A percentile compares a stretch with the other conserved stretches of the same genome.
Evolutionary conservation across 2,113 vertebrate species (phyloP).

Genomic region (Andinoacara biseriatus): DNA sequence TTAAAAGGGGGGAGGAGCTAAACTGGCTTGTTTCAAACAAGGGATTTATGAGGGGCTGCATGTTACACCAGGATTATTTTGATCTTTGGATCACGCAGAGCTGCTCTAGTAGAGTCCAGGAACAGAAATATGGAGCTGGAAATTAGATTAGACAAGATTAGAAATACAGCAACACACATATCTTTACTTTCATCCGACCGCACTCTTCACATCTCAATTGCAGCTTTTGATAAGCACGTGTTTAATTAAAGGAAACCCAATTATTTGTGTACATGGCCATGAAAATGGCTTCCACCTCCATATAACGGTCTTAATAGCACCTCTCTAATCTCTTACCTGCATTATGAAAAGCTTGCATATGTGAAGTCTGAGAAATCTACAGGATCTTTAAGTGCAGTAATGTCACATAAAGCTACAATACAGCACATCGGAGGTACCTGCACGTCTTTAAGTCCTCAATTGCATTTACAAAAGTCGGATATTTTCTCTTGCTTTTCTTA

Average conservation of each 20-base stretch:
- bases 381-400: neutral
- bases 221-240: neutral
- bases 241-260: neutral
- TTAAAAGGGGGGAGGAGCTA: too few species aligned
- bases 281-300: neutral
- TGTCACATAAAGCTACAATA: neutral
- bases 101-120: neutral
- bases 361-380: neutral
- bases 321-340: too few species aligned
- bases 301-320: too few species aligned
- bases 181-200: neutral
- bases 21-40: neutral
- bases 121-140: neutral
- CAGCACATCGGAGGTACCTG: neutral
- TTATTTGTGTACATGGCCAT: neutral
- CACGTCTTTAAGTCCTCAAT: neutral
- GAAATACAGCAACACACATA: neutral
- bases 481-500: neutral
- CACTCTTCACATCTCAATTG: neutral
- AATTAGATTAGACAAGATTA: neutral
- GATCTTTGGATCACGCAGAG: neutral
- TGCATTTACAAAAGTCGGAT: accelerated
- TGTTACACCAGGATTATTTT: neutral
- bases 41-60: neutral
- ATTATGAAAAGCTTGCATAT: too few species aligned